Evolutionary conservation across 1,140 invertebrate species (phyloP).

Genomic region (Drosophila paulistorum): DNA sequence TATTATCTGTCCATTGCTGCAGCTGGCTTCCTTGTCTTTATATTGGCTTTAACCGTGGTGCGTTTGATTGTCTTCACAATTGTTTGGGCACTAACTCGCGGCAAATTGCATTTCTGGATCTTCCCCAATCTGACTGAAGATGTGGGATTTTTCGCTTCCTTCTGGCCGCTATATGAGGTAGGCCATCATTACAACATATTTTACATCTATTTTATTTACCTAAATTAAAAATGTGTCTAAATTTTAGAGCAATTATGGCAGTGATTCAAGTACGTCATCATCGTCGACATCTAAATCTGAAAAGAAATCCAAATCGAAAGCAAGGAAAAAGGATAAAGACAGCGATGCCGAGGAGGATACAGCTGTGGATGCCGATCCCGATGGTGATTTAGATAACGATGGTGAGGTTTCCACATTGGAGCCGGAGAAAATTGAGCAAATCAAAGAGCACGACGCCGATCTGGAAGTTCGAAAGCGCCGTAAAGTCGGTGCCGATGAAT

Average conservation of each 20-base stretch:
- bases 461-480: constrained; percentile 70
- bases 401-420: constrained; percentile 55
- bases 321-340: constrained; percentile 90
- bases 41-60: constrained; percentile 94
- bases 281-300: constrained; percentile 71
- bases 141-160: constrained; percentile 99
- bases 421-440: constrained; percentile 78
- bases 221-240: not conserved
- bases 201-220: not conserved
- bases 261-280: constrained; percentile 35
- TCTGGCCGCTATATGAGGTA: constrained; percentile 98
- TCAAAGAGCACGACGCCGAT: constrained; percentile 80
- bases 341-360: constrained; percentile 85
- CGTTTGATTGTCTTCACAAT: constrained; percentile 95
- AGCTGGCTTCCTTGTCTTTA: constrained; percentile 96
- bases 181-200: constrained; percentile 1
- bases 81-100: constrained; percentile 94
- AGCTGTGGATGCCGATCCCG: constrained; percentile 63
- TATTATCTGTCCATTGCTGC: constrained; percentile 98
- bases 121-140: constrained; percentile 99
- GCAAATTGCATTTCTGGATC: constrained; percentile 97
- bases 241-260: constrained; percentile 69
- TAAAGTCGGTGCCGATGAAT: constrained; percentile 66
- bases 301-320: constrained; percentile 86
- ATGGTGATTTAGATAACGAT: constrained; percentile 66